Evolutionary conservation across 2,888 invertebrate species (phyloP), one percentile per base, ranked within the genome.

Genomic region (Tridacna crocea): DNA sequence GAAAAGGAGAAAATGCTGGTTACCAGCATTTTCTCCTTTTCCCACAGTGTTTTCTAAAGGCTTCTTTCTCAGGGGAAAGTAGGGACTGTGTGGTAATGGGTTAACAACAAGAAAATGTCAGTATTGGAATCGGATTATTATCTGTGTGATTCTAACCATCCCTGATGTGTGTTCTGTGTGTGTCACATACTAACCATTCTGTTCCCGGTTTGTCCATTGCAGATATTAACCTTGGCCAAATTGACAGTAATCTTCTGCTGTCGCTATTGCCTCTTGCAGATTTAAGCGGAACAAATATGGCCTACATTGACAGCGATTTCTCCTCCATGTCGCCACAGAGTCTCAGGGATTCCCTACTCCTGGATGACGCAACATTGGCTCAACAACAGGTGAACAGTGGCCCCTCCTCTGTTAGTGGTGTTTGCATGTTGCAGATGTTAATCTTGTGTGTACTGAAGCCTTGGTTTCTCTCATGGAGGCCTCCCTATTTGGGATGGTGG

Each of bases 271-370:
- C 87, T 87, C 84, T 90, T 90, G 79, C 89, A 90, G 90, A 90
- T 87, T 76, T 89, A 13, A 87, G 84, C 73, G 88, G 91, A 75
- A 88, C 91, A 75, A 85, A 87, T 75, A 75, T 92, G 26, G 84
- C 88, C n/a, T 92, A 90, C 76, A 91, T 91, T 74, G 92, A 92
- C 84, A 87, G 86, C 79, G 91, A 92, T 68, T 80, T 85, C 73
- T 80, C 87, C 17, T 79, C 84, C 58, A 84, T 87, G 68, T 82
- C 88, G 15, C 86, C 85, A 19, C 79, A 82, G 10, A 89, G 88
- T 63, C 75, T 87, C 65, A 79, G 81, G 66, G 88, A 88, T 60
- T 75, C 82, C 46, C 80, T 88, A 60, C 77, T 83, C 26, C 74
- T 90, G 17, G 92, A 91, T 75, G 92, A 91, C 77, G 90, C 90